phyloP scores from a whole-genome alignment of 2,113 vertebrate species.

The Xerus inauris region DNA sequence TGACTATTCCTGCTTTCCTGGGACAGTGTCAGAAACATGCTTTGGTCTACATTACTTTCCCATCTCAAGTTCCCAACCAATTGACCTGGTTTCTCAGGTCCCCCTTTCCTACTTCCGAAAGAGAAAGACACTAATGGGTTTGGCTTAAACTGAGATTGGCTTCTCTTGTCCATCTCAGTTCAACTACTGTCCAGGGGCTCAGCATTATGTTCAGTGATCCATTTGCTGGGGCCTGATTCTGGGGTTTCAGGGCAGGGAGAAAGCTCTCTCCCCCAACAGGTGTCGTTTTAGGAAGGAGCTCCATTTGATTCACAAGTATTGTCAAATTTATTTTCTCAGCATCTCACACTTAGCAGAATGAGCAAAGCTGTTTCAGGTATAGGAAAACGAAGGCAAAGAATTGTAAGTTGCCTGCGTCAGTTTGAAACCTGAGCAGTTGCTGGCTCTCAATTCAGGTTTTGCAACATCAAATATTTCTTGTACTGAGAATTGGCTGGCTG shows the following conservation, averaged over 20 bases:
- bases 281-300: constrained; percentile 34
- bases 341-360: not conserved
- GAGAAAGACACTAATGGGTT: not conserved
- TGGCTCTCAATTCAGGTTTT: not conserved
- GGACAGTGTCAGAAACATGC: not conserved
- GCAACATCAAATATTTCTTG: not conserved
- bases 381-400: constrained; percentile 21
- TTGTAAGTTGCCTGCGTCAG: not conserved
- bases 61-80: not conserved
- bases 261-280: not conserved
- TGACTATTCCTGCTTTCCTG: not conserved
- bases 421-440: constrained; percentile 6
- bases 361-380: not conserved
- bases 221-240: not conserved
- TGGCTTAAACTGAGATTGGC: not conserved
- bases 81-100: not conserved
- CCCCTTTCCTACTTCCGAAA: not conserved
- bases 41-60: not conserved
- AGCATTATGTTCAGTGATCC: not conserved
- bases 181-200: not conserved
- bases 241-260: not conserved
- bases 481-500: not conserved
- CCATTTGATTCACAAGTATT: not conserved
- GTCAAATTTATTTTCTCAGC: not conserved
- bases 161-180: not conserved